These are phyloP conservation scores for Acanthochromis polyacanthus DNA, from an alignment of 2,113 vertebrate species.

Conservation along the genomic window DNA sequence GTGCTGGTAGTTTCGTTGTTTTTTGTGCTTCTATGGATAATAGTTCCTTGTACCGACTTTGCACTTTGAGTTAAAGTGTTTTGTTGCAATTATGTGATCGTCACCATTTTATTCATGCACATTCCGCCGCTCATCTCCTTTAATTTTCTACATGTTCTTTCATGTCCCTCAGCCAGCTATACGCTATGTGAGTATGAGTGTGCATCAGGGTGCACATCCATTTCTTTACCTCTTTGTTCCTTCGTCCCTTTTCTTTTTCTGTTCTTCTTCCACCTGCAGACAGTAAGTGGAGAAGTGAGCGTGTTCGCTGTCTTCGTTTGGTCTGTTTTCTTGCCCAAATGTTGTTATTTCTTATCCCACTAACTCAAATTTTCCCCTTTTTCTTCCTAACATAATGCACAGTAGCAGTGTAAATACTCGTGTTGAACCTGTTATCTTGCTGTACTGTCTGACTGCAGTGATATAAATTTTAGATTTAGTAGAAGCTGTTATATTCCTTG, in stretches of 20 bases:
- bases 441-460: neutral
- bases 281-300: slow-evolving; percentile 21
- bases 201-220: slow-evolving; percentile 62
- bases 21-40: slow-evolving; percentile 27
- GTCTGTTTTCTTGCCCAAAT: slow-evolving; percentile 8
- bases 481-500: slow-evolving; percentile 9
- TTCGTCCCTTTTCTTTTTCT: neutral
- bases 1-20: neutral
- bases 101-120: slow-evolving; percentile 60
- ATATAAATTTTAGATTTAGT: neutral
- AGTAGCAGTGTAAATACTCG: slow-evolving; percentile 8
- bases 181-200: slow-evolving; percentile 81
- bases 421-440: neutral
- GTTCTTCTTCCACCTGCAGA: slow-evolving; percentile 24
- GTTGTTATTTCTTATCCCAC: slow-evolving; percentile 22
- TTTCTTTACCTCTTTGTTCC: neutral
- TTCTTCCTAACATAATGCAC: slow-evolving; percentile 31
- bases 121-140: slow-evolving; percentile 55
- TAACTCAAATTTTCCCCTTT: slow-evolving; percentile 43
- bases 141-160: slow-evolving; percentile 77
- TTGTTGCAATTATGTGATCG: slow-evolving; percentile 1
- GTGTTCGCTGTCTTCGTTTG: slow-evolving; percentile 5
- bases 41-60: slow-evolving; percentile 23
- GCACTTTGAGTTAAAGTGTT: slow-evolving; percentile 32
- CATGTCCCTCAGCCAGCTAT: slow-evolving; percentile 78